phyloP scores from a whole-genome alignment of 2,888 invertebrate species.

The Hemaris fuciformis region DNA sequence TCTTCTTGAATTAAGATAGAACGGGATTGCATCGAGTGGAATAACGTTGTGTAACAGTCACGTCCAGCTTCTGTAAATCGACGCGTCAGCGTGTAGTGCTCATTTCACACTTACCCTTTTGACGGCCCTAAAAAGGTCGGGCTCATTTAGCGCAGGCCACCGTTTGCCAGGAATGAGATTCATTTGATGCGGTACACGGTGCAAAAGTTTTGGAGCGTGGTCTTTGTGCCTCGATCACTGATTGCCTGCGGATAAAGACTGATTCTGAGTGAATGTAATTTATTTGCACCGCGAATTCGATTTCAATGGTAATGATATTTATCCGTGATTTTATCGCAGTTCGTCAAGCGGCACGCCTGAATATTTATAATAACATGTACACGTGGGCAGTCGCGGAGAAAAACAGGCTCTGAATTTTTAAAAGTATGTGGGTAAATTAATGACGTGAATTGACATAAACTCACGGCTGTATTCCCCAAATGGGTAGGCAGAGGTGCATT shows the following conservation, averaged over 20 bases:
- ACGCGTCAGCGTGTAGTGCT: constrained; percentile 45
- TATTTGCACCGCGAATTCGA: background rate
- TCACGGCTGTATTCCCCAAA: too few relatives aligned
- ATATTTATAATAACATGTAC: too few relatives aligned
- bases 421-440: too few relatives aligned
- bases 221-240: constrained; percentile 52
- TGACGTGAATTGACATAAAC: too few relatives aligned
- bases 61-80: constrained; percentile 30
- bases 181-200: constrained; percentile 39
- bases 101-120: constrained; percentile 66
- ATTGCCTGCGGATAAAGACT: constrained; percentile 31
- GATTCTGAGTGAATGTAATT: background rate
- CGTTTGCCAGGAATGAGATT: constrained; percentile 47
- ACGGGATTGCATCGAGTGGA: background rate
- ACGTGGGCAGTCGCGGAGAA: too few relatives aligned
- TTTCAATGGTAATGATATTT: background rate
- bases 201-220: constrained; percentile 30
- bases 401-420: too few relatives aligned
- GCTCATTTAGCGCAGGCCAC: constrained; percentile 53
- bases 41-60: background rate
- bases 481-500: too few relatives aligned
- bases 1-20: too few relatives aligned
- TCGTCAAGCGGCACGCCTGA: too few relatives aligned
- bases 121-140: constrained; percentile 62
- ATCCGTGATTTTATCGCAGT: too few relatives aligned